These are phyloP conservation scores for Rallus crepitans DNA, from an alignment of 2,797 vertebrate genomes.

Conservation along the genomic window DNA sequence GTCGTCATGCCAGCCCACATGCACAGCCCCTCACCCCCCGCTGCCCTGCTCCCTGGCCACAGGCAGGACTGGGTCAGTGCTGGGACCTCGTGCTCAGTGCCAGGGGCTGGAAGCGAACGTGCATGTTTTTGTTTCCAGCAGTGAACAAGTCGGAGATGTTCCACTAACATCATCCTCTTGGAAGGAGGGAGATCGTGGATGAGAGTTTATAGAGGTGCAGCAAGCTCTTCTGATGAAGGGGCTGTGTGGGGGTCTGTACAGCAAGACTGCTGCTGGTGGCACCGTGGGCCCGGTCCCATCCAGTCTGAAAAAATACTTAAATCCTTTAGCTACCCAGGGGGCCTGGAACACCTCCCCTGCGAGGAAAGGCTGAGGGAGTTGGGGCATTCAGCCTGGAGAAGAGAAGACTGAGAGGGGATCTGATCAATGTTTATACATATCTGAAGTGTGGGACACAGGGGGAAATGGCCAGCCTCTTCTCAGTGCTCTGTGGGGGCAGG, in stretches of 20 bases:
- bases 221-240: background rate
- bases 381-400: too few relatives aligned
- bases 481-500: too few relatives aligned
- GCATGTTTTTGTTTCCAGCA: background rate
- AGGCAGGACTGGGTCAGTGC: background rate
- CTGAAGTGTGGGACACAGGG: too few relatives aligned
- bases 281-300: background rate
- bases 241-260: background rate
- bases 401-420: too few relatives aligned
- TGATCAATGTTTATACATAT: too few relatives aligned
- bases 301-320: background rate
- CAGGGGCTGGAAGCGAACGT: background rate
- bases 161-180: background rate
- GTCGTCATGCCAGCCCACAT: background rate
- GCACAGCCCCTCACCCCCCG: background rate
- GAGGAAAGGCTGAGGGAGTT: too few relatives aligned
- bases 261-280: background rate
- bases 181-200: background rate
- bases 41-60: background rate
- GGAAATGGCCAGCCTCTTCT: too few relatives aligned
- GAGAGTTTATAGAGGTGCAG: background rate
- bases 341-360: too few relatives aligned
- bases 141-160: background rate
- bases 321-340: background rate
- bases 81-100: background rate